Base-by-base conservation (phyloP, 2,113 vertebrate genomes). In the Epinephelus cyanopodus region DNA sequence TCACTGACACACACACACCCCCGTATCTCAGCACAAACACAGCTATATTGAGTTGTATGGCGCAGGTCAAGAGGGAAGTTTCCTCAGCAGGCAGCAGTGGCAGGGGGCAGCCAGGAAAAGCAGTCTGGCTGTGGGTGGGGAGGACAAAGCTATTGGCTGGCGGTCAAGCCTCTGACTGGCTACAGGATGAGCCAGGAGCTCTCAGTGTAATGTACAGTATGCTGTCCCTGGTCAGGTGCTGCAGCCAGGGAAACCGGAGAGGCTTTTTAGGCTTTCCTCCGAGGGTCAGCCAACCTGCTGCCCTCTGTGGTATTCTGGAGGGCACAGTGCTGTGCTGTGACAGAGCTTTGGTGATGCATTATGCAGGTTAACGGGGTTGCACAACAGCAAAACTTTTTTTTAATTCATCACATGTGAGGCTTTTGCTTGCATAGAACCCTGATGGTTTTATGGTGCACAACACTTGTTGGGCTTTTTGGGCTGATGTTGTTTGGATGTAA, bases 181-280 rank as follows among this genome's bases (percentile, higher is more conserved):
- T 47, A 1, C 54, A 23, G 69, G 65, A 67, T 70, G 77, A 86
- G 87, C 87, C 84, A 74, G 62, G 76, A 69, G 87, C 81, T 93
- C 71, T 80, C 48, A 2, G 74, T 82, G 81, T 87, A 85, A 93
- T 91, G 90, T 92, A 88, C 87, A 91, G 91, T 92, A 94, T 92
- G 93, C 74, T 14, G 29, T 60, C 77, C 61, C 60, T 56, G 69
- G 83, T 90, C 88, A 89, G 61, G 78, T 76, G 81, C 79, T 56
- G 19, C 64, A 68, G 75, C 77, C 74, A 61, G 79, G 70, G 91
- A 94, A 92, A 94, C 74, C 64, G 48, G 87, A 93, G 90, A 90
- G 81, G 86, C 74, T 61, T 82, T 89, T 90, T 83, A 85, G 91
- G 91, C 77, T 91, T 89, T 89, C 87, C 82, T 87, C 54, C 72